A percentile compares a stretch with the other conserved stretches of the same genome.
phyloP scores from a whole-genome alignment of 2,797 vertebrate species.

The Leptodactylus fallax region DNA sequence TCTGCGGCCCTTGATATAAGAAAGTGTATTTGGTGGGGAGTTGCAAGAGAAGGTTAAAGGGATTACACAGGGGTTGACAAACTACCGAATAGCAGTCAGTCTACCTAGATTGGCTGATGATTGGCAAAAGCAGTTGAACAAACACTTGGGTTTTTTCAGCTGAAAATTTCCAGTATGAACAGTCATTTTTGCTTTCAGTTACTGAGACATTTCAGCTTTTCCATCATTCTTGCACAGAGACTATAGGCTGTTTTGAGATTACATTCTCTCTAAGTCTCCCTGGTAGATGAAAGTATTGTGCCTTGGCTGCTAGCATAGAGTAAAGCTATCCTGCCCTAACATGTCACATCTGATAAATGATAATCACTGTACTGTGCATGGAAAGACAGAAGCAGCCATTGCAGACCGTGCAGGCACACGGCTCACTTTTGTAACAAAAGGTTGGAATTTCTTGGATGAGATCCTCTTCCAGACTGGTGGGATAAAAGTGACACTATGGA shows the following conservation, averaged over 20 bases:
- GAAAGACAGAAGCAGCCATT: neutral
- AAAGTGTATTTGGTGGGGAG: too few relatives aligned
- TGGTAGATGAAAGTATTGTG: neutral
- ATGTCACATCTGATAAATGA: constrained; percentile 27
- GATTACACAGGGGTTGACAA: too few relatives aligned
- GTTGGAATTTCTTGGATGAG: neutral
- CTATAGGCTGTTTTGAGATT: neutral
- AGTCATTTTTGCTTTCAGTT: too few relatives aligned
- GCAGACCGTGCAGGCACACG: neutral
- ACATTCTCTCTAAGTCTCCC: neutral
- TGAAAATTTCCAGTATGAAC: too few relatives aligned
- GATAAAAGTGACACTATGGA: neutral
- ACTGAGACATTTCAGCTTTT: neutral
- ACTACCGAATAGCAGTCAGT: too few relatives aligned
- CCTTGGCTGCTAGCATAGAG: neutral
- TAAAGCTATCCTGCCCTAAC: constrained; percentile 16
- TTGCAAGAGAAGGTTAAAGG: too few relatives aligned
- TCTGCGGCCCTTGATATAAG: too few relatives aligned
- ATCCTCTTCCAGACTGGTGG: neutral
- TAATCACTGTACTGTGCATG: neutral
- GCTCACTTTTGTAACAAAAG: constrained; percentile 1
- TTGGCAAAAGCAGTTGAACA: too few relatives aligned
- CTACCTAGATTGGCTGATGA: too few relatives aligned
- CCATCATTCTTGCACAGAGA: neutral
- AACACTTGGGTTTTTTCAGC: too few relatives aligned